A percentile compares a stretch with the other conserved stretches of the same genome.
Evolutionary conservation across 2,113 vertebrate genomes (phyloP).

Genomic region (Hucho hucho): DNA sequence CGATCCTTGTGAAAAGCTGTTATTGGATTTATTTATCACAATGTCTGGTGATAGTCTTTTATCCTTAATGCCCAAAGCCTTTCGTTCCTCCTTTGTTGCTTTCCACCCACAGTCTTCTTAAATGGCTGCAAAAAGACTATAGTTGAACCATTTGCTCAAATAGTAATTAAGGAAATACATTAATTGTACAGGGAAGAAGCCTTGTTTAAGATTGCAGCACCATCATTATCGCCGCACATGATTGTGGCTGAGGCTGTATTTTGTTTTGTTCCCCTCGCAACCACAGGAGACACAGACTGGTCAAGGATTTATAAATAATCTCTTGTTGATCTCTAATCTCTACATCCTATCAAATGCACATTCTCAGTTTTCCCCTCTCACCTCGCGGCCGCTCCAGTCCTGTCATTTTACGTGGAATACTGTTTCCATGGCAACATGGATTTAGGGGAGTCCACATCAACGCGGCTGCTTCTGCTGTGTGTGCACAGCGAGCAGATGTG

Average conservation of each 20-base stretch:
- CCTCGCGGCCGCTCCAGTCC: neutral
- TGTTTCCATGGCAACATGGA: constrained; percentile 83
- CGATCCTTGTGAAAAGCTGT: too few relatives aligned
- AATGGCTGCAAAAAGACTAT: too few relatives aligned
- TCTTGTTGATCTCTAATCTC: neutral
- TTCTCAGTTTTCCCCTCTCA: neutral
- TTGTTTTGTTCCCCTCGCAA: neutral
- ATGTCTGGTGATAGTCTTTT: too few relatives aligned
- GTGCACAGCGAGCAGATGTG: constrained; percentile 68
- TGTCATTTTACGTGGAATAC: neutral
- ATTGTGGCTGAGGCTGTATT: neutral
- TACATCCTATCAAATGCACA: neutral
- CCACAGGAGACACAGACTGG: neutral
- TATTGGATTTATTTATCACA: too few relatives aligned
- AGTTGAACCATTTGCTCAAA: too few relatives aligned
- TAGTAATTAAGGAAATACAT: too few relatives aligned
- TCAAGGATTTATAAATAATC: neutral
- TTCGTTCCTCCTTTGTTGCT: too few relatives aligned
- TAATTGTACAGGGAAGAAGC: too few relatives aligned
- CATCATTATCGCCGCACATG: too few relatives aligned
- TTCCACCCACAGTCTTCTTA: too few relatives aligned
- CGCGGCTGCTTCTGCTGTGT: constrained; percentile 59
- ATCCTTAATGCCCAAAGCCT: too few relatives aligned
- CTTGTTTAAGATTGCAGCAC: too few relatives aligned
- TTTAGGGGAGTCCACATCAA: constrained; percentile 76